Percentiles rank a stretch among this genome's conserved stretches.
Conservation (phyloP, 1,140 invertebrate species). For the Mesaphorura yosii region DNA sequence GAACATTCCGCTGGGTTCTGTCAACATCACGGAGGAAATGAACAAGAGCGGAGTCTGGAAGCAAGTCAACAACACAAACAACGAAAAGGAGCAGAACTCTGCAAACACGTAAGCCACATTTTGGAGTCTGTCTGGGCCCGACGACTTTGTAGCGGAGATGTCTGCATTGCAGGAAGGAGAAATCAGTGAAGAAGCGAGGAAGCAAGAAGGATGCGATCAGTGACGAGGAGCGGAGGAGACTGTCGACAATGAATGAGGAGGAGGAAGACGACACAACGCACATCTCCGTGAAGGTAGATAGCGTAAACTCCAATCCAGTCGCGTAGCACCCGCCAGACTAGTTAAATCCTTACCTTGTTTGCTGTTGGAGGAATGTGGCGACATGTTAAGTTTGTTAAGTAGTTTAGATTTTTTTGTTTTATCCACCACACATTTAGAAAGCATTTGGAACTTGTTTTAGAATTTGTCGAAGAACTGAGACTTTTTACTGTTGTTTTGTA, state of each 20-base stretch:
- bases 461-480: too few relatives aligned
- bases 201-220: conserved; percentile 45
- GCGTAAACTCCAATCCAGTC: too few relatives aligned
- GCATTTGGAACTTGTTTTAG: too few relatives aligned
- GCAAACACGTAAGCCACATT: too few relatives aligned
- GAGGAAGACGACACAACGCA: conserved; percentile 47
- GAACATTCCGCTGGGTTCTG: conserved; percentile 74
- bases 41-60: conserved; percentile 89
- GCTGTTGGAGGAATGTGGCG: too few relatives aligned
- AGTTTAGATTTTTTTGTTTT: too few relatives aligned
- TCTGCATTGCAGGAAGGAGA: conserved; percentile 33
- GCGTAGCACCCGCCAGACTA: too few relatives aligned
- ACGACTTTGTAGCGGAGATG: conserved; percentile 5
- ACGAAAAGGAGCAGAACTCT: conserved; percentile 31
- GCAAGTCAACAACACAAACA: conserved; percentile 62
- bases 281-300: conserved; percentile 49
- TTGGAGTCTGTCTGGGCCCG: background rate
- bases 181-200: conserved; percentile 39
- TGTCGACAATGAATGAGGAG: conserved; percentile 49
- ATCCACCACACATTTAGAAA: too few relatives aligned
- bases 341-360: too few relatives aligned
- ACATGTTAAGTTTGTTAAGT: too few relatives aligned
- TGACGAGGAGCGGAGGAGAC: conserved; percentile 43
- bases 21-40: conserved; percentile 88
- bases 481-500: too few relatives aligned